Conservation (phyloP, 2,888 invertebrate species). For the Yponomeuta evonymella region DNA sequence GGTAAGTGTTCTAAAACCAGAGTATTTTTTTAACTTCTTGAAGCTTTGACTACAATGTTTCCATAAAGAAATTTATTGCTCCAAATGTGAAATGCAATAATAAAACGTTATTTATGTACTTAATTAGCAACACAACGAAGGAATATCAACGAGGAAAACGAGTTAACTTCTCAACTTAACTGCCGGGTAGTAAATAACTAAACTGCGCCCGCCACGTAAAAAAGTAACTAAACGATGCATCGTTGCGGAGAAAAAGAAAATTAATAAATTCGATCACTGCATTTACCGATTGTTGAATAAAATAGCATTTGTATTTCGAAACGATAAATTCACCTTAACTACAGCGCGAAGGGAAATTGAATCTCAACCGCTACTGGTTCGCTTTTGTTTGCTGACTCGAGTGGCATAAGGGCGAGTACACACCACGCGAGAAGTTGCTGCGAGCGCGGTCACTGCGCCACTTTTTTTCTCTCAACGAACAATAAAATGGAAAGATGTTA, state of each 20-base stretch:
- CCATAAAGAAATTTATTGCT: too few species aligned
- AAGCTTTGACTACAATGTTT: too few species aligned
- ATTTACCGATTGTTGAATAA: neutral
- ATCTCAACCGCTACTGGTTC: slow-evolving; percentile 18
- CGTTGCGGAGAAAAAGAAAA: neutral
- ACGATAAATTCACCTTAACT: neutral
- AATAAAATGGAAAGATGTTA: too few species aligned
- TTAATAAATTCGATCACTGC: neutral
- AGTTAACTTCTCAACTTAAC: neutral
- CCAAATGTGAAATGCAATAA: too few species aligned
- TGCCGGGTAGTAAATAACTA: neutral
- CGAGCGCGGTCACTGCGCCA: neutral
- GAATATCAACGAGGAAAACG: neutral
- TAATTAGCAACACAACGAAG: too few species aligned
- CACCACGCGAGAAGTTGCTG: neutral
- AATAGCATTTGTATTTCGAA: neutral
- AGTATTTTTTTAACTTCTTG: too few species aligned
- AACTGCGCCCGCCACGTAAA: neutral
- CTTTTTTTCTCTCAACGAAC: too few species aligned
- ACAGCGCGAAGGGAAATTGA: slow-evolving; percentile 22
- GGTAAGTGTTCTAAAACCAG: too few species aligned
- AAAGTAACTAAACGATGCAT: neutral
- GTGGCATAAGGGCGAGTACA: neutral
- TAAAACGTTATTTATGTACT: too few species aligned
- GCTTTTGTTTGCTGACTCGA: neutral